A percentile compares a stretch with the other conserved stretches of the same genome.
These are phyloP conservation scores for Sialis fuliginosa DNA, from an alignment of 2,888 invertebrate genomes.

Conservation along the genomic window DNA sequence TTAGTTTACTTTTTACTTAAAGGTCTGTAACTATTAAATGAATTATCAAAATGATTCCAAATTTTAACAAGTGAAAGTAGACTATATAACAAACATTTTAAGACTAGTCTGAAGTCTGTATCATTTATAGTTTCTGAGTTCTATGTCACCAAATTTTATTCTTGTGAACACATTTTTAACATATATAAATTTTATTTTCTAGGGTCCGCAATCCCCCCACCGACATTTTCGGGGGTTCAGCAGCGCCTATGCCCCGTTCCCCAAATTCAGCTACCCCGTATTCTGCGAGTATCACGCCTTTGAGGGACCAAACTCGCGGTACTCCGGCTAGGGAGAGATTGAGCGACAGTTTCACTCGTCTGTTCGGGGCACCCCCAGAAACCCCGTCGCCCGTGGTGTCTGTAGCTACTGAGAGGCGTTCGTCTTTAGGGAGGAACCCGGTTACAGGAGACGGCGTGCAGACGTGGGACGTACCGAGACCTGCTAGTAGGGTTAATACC, in stretches of 20 bases:
- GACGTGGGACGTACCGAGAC: constrained; percentile 20
- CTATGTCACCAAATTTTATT: no score
- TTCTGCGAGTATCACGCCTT: constrained; percentile 6
- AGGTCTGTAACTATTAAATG: no score
- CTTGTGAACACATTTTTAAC: not conserved
- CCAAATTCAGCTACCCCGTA: constrained; percentile 6
- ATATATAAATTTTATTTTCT: constrained; percentile 13
- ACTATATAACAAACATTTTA: no score
- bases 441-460: constrained; percentile 26
- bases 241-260: constrained; percentile 14
- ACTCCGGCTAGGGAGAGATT: constrained; percentile 8
- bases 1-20: no score
- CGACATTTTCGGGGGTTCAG: constrained; percentile 22
- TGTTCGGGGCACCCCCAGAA: constrained; percentile 20
- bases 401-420: constrained; percentile 1
- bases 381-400: constrained; percentile 18
- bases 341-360: constrained; percentile 23
- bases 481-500: constrained; percentile 15
- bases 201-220: constrained; percentile 25
- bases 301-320: not conserved
- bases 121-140: no score
- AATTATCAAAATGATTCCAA: no score
- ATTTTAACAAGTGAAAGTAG: no score
- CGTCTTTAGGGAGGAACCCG: constrained; percentile 19
- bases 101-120: no score